Conservation (phyloP, 2,888 invertebrate genomes). For the Drosophila greeni region DNA sequence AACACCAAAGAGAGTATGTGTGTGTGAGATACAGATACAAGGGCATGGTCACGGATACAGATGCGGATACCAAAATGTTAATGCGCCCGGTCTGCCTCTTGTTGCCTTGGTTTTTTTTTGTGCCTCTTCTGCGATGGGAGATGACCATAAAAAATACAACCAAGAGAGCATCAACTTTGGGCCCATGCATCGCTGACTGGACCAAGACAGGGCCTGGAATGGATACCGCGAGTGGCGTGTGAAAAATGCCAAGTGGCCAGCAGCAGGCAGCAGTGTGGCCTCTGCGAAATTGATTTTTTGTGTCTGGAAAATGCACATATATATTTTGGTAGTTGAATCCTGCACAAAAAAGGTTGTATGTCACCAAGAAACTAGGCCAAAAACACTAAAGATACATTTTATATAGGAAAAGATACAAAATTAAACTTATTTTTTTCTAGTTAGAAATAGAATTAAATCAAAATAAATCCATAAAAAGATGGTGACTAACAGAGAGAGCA, state of each 20-base stretch:
- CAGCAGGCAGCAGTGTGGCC: conserved; percentile 12
- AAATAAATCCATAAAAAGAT: background rate
- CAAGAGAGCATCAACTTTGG: conserved; percentile 5
- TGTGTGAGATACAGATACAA: conserved; percentile 20
- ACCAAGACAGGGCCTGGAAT: conserved; percentile 10
- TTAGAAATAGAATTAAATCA: background rate
- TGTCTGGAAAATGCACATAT: background rate
- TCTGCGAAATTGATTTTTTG: conserved; percentile 34
- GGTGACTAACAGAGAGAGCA: conserved; percentile 6
- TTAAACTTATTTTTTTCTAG: too few species aligned
- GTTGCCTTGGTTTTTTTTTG: background rate
- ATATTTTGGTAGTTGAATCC: background rate
- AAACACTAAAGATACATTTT: background rate
- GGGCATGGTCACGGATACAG: conserved; percentile 48
- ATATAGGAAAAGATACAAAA: too few species aligned
- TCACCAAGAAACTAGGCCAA: background rate
- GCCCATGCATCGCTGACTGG: conserved; percentile 43
- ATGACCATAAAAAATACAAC: conserved; percentile 38
- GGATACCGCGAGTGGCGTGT: conserved; percentile 43
- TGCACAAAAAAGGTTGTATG: background rate
- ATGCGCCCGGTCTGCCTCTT: conserved; percentile 31
- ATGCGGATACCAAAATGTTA: conserved; percentile 56
- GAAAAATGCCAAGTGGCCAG: conserved; percentile 40
- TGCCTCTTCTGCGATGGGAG: conserved; percentile 37
- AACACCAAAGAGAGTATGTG: conserved; percentile 39